phyloP scores from a whole-genome alignment of 2,888 invertebrate species.

The Tuta absoluta region DNA sequence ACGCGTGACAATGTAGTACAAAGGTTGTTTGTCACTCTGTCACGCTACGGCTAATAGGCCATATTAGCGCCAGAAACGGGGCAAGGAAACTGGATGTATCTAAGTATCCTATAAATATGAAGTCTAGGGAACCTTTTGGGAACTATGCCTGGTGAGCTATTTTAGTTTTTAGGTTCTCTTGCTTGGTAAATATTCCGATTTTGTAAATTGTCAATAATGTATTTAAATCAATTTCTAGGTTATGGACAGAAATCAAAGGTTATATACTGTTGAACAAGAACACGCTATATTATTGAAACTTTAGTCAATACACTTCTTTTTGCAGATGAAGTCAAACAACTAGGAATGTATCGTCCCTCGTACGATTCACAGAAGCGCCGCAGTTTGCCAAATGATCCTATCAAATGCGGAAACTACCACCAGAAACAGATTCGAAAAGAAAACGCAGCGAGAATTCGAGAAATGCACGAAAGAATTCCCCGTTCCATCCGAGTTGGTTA shows the following conservation, averaged over 20 bases:
- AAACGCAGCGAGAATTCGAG: not conserved
- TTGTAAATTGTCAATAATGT: too few species aligned
- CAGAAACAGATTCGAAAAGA: conserved; percentile 33
- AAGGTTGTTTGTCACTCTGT: conserved; percentile 47
- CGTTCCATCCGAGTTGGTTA: not conserved
- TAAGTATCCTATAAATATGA: too few species aligned
- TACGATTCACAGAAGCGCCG: not conserved
- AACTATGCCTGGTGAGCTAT: too few species aligned
- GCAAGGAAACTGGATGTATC: not conserved
- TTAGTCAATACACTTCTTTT: not conserved
- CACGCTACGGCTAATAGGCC: conserved; percentile 57
- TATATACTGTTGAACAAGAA: too few species aligned
- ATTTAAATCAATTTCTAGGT: too few species aligned
- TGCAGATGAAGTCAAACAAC: not conserved
- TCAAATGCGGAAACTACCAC: conserved; percentile 16
- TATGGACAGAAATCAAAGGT: too few species aligned
- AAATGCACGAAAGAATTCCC: not conserved
- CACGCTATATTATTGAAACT: not conserved
- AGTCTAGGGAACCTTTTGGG: too few species aligned
- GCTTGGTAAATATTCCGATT: too few species aligned
- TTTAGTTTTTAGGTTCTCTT: too few species aligned
- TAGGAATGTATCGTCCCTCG: not conserved
- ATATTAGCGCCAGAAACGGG: conserved; percentile 50
- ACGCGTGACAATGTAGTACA: conserved; percentile 52
- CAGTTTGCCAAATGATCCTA: conserved; percentile 11